phyloP scores from a whole-genome alignment of 2,113 vertebrate genomes.

The Mus spicilegus region DNA sequence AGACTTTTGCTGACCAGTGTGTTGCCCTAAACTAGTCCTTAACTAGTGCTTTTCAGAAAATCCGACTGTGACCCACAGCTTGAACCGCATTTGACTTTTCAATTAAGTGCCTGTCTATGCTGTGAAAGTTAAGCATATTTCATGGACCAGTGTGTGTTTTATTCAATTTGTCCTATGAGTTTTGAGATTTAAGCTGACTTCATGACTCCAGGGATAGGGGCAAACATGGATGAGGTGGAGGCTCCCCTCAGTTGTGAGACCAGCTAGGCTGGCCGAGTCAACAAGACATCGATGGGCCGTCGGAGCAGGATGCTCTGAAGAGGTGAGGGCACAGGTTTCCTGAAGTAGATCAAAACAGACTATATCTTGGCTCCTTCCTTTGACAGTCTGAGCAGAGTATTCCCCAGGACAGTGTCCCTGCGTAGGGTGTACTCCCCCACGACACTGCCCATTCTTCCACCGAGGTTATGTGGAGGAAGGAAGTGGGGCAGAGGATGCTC shows the following conservation, averaged over 20 bases:
- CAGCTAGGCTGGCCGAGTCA: not conserved
- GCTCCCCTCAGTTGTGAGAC: not conserved
- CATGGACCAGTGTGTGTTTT: too few relatives aligned
- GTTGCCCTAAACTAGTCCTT: too few relatives aligned
- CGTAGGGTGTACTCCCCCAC: accelerated
- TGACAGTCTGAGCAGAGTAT: not conserved
- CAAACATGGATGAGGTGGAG: accelerated
- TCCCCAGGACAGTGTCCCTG: not conserved
- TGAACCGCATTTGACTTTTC: not conserved
- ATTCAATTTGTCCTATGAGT: not conserved
- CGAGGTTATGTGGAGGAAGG: not conserved
- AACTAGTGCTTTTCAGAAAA: not conserved
- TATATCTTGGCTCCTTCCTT: not conserved
- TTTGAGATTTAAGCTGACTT: not conserved
- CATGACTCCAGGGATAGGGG: not conserved
- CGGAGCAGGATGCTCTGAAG: accelerated
- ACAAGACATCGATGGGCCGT: not conserved
- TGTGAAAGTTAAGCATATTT: not conserved
- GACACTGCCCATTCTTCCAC: not conserved
- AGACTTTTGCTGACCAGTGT: not conserved
- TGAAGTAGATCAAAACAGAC: not conserved
- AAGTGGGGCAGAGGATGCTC: not conserved
- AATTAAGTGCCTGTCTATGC: accelerated
- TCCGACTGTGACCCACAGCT: not conserved
- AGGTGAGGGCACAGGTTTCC: accelerated